These are phyloP conservation scores for Sesia apiformis DNA, from an alignment of 2,888 invertebrate genomes.

Conservation along the genomic window DNA sequence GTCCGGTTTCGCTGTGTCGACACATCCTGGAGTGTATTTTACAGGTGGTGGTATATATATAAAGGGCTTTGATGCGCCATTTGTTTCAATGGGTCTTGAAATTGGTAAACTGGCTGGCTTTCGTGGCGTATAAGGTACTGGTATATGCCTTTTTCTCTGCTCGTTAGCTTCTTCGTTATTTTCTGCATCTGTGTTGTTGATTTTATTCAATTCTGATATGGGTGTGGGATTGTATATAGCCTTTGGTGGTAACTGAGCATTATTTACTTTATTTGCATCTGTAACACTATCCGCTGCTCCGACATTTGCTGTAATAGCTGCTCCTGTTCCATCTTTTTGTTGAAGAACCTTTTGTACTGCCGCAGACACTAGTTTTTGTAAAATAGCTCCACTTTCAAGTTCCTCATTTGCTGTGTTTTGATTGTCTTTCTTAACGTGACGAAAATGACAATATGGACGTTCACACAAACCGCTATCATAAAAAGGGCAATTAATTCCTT, in stretches of 20 bases:
- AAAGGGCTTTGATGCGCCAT: conserved; percentile 51
- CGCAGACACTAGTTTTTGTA: conserved; percentile 76
- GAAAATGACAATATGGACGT: conserved; percentile 94
- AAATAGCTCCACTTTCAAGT: conserved; percentile 63
- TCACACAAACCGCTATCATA: conserved; percentile 86
- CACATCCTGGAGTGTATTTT: conserved; percentile 53
- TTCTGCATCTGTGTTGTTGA: conserved; percentile 38
- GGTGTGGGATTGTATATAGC: conserved; percentile 79
- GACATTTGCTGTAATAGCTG: conserved; percentile 19
- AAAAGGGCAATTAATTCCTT: conserved; percentile 89
- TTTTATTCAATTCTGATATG: conserved; percentile 75
- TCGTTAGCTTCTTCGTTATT: conserved; percentile 41
- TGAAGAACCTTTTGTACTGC: conserved; percentile 76
- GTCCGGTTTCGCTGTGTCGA: conserved; percentile 43
- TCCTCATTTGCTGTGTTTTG: conserved; percentile 48
- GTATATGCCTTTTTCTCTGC: conserved; percentile 60
- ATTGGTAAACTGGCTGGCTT: conserved; percentile 52
- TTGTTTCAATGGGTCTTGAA: conserved; percentile 45
- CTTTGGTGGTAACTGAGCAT: conserved; percentile 48
- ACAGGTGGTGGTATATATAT: conserved; percentile 53
- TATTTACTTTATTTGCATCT: conserved; percentile 18
- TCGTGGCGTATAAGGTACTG: conserved; percentile 67
- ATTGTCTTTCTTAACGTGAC: conserved; percentile 85
- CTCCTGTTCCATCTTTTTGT: conserved; percentile 48
- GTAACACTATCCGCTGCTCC: conserved; percentile 11